A percentile compares a stretch with the other conserved stretches of the same genome.
phyloP scores from a whole-genome alignment of 2,797 vertebrate species.

The Staurois parvus region DNA sequence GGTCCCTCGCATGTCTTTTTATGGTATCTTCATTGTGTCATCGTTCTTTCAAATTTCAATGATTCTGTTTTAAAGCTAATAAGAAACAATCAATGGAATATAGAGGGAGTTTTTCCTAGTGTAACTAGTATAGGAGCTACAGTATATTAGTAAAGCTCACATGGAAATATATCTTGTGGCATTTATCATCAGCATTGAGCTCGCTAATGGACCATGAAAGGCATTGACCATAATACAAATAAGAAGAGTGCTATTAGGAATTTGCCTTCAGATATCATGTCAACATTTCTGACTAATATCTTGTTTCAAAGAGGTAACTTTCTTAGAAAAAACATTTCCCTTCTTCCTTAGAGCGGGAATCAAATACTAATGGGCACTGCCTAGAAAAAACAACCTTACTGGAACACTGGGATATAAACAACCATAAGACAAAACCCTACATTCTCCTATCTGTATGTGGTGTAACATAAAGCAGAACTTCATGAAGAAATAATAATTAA shows the following conservation, averaged over 20 bases:
- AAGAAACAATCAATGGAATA: background rate
- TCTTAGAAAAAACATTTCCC: background rate
- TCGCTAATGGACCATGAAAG: background rate
- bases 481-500: too few species aligned
- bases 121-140: background rate
- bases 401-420: background rate
- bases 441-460: too few species aligned
- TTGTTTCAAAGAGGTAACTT: background rate
- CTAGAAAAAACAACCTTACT: background rate
- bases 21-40: background rate
- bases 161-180: background rate
- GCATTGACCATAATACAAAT: background rate
- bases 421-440: too few species aligned
- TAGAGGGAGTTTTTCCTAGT: background rate
- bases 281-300: background rate
- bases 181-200: background rate
- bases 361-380: background rate
- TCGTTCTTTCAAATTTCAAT: background rate
- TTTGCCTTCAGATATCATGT: background rate
- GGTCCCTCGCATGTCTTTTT: background rate
- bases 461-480: too few species aligned
- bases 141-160: background rate
- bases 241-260: background rate
- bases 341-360: background rate
- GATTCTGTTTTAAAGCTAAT: background rate